A percentile compares a stretch with the other conserved stretches of the same genome.
Evolutionary conservation across 2,113 vertebrate species (phyloP).

Genomic region (Crotalus helleri): DNA sequence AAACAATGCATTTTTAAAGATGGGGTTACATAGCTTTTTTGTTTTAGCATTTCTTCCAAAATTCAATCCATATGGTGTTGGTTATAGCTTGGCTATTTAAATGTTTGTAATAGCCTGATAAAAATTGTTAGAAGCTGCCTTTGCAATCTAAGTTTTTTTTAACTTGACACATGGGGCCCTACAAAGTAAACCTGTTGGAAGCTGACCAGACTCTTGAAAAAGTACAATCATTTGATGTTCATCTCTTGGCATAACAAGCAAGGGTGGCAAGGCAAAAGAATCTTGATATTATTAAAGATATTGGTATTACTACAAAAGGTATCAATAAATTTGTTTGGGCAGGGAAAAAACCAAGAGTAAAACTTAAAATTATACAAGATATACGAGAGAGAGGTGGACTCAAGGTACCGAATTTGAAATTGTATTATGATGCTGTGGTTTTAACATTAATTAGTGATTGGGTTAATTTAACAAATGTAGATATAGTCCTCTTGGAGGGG

Average conservation of each 20-base stretch:
- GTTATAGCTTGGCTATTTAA: not conserved
- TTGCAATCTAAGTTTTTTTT: slow-evolving; percentile 38
- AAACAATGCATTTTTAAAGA: not conserved
- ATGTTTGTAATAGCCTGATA: not conserved
- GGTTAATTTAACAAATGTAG: too few relatives aligned
- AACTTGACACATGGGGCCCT: slow-evolving; percentile 21
- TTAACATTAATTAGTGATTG: too few relatives aligned
- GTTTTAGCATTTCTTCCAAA: not conserved
- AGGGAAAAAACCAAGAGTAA: too few relatives aligned
- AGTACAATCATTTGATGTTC: slow-evolving; percentile 28
- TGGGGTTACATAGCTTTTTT: not conserved
- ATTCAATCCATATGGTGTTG: not conserved
- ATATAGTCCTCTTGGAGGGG: too few relatives aligned
- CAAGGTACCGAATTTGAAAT: too few relatives aligned
- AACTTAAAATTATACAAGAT: too few relatives aligned
- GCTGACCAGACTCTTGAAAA: slow-evolving; percentile 40
- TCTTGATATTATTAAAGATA: slow-evolving; percentile 15
- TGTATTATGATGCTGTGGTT: too few relatives aligned
- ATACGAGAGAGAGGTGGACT: too few relatives aligned
- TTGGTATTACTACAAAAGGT: not conserved
- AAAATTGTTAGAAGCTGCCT: not conserved
- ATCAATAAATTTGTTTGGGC: too few relatives aligned
- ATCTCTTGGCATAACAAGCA: slow-evolving; percentile 63
- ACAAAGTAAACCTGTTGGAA: slow-evolving; percentile 36
- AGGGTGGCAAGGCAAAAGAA: slow-evolving; percentile 25